Percentiles rank a stretch among this genome's conserved stretches.
Conservation (phyloP, 2,797 vertebrate genomes). For the Enteromius thamalakanensis region DNA sequence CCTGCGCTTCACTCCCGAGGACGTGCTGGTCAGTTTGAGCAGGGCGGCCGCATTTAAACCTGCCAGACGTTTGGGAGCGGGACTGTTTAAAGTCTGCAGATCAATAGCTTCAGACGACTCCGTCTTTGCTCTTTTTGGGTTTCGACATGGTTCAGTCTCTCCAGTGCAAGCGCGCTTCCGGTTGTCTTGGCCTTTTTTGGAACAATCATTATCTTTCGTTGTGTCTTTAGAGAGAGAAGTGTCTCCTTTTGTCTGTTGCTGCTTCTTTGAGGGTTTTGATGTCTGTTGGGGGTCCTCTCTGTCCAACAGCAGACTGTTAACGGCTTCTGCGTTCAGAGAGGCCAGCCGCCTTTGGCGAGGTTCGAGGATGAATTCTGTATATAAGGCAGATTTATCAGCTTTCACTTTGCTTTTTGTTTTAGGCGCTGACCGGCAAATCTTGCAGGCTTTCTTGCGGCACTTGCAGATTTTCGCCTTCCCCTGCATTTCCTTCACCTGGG, state of each 20-base stretch:
- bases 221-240: slow-evolving; percentile 52
- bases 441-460: slow-evolving; percentile 66
- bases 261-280: slow-evolving; percentile 68
- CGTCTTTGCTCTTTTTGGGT: slow-evolving; percentile 65
- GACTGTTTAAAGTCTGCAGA: slow-evolving; percentile 74
- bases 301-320: slow-evolving; percentile 93
- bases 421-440: slow-evolving; percentile 61
- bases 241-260: slow-evolving; percentile 72
- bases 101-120: slow-evolving; percentile 67
- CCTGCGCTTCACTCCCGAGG: slow-evolving; percentile 72
- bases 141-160: slow-evolving; percentile 44
- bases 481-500: slow-evolving; percentile 66
- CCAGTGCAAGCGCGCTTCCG: slow-evolving; percentile 49
- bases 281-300: slow-evolving; percentile 71
- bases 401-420: slow-evolving; percentile 75
- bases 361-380: slow-evolving; percentile 68
- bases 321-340: slow-evolving; percentile 93
- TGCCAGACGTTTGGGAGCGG: slow-evolving; percentile 91
- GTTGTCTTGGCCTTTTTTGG: slow-evolving; percentile 69
- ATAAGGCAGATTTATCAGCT: slow-evolving; percentile 68
- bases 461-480: slow-evolving; percentile 70
- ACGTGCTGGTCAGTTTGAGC: slow-evolving; percentile 89
- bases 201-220: slow-evolving; percentile 58
- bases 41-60: slow-evolving; percentile 93
- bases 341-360: slow-evolving; percentile 91